These are phyloP conservation scores for Ctenodactylus gundi DNA, from an alignment of 2,113 vertebrate genomes.

Conservation along the genomic window DNA sequence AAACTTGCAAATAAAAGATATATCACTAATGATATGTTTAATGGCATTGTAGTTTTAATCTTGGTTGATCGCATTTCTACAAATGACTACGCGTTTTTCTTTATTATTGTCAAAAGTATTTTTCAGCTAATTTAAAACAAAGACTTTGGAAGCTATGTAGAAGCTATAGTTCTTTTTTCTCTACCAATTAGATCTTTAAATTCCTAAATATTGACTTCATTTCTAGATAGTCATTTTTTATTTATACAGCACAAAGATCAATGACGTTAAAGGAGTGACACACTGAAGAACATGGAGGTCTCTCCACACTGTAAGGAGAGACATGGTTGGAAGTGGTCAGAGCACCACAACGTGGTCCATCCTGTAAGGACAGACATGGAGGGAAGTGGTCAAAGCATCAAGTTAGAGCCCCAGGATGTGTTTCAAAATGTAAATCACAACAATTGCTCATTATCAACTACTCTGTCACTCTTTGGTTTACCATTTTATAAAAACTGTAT, in stretches of 20 bases:
- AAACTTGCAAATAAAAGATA: neutral
- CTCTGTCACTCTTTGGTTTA: neutral
- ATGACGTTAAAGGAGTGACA: neutral
- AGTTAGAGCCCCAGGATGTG: fast-evolving
- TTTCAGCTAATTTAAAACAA: neutral
- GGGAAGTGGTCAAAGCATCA: too few species aligned
- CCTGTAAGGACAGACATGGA: neutral
- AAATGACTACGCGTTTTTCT: neutral
- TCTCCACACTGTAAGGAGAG: neutral
- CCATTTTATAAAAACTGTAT: neutral
- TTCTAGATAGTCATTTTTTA: neutral
- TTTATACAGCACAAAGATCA: neutral
- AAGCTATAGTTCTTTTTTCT: neutral
- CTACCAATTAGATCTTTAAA: neutral
- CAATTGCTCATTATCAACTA: neutral
- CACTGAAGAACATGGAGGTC: too few species aligned
- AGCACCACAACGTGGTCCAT: too few species aligned
- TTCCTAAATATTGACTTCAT: neutral
- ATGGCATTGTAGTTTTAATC: neutral
- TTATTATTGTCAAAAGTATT: neutral
- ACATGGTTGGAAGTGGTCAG: neutral
- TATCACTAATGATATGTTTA: neutral
- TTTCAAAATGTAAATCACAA: neutral
- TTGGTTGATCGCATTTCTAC: neutral
- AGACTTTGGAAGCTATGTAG: neutral